Conservation (phyloP, 2,113 vertebrate species). For the Amia ocellicauda region DNA sequence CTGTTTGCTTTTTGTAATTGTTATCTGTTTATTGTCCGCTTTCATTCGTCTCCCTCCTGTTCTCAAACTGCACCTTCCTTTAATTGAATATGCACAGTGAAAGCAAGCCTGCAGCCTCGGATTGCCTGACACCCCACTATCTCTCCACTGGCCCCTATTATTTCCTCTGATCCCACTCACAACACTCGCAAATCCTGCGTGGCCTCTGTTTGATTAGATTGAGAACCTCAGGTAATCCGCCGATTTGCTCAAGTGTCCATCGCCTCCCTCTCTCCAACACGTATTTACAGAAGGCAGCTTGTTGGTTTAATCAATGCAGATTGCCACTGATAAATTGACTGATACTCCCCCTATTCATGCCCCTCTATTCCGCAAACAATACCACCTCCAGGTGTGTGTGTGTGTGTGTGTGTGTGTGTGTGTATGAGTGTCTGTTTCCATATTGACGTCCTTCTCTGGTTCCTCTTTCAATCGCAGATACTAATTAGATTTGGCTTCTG, state of each 20-base stretch:
- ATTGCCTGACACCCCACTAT: constrained; percentile 69
- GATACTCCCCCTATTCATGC: constrained; percentile 23
- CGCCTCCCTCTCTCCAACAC: constrained; percentile 64
- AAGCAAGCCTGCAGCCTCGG: constrained; percentile 62
- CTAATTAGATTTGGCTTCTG: constrained; percentile 52
- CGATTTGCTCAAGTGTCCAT: constrained; percentile 88
- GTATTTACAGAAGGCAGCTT: constrained; percentile 65
- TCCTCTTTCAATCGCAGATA: constrained; percentile 23
- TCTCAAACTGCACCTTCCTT: neutral
- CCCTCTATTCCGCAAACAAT: constrained; percentile 31
- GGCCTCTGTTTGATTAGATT: constrained; percentile 93
- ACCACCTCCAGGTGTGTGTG: constrained; percentile 49
- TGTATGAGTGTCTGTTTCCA: constrained; percentile 24
- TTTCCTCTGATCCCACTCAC: constrained; percentile 72
- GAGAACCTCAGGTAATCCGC: constrained; percentile 89
- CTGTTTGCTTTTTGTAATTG: constrained; percentile 72
- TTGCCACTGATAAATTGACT: constrained; percentile 57
- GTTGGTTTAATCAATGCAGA: constrained; percentile 71
- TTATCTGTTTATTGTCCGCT: constrained; percentile 64
- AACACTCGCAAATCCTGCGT: constrained; percentile 82
- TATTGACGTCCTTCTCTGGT: no score
- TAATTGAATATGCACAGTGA: constrained; percentile 45
- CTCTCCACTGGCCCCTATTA: constrained; percentile 75
- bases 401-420: neutral
- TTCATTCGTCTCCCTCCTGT: constrained; percentile 49